Percentiles rank a stretch among this genome's conserved stretches.
These are phyloP conservation scores for Muscicapa comitata DNA, from an alignment of 2,797 vertebrate species.

Conservation along the genomic window DNA sequence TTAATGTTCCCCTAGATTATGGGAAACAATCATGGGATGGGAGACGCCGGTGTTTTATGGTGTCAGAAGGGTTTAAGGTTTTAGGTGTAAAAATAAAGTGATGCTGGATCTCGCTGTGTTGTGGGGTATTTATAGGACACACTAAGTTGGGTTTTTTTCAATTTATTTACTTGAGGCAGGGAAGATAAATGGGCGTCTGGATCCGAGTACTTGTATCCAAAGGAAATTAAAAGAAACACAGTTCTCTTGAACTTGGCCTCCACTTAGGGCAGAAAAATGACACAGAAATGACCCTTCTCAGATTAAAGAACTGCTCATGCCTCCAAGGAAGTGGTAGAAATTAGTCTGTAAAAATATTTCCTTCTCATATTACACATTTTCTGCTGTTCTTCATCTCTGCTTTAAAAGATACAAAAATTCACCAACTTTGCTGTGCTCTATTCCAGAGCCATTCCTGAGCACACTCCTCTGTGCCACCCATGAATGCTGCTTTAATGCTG, in stretches of 20 bases:
- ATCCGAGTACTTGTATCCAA: not conserved
- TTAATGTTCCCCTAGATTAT: constrained; percentile 45
- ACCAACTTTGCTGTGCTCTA: not conserved
- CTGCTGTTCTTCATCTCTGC: not conserved
- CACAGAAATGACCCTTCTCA: not conserved
- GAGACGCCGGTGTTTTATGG: constrained; percentile 18
- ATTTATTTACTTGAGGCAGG: constrained; percentile 31
- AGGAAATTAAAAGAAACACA: constrained; percentile 19
- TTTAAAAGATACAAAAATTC: not conserved
- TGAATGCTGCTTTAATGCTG: not conserved
- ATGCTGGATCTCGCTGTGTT: not conserved
- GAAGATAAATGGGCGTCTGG: constrained; percentile 20
- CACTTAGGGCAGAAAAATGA: not conserved
- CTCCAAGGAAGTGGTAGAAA: not conserved
- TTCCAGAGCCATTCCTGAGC: not conserved
- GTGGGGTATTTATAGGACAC: not conserved
- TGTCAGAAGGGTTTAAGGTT: constrained; percentile 36
- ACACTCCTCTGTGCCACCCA: not conserved
- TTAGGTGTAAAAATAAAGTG: not conserved
- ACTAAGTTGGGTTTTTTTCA: not conserved
- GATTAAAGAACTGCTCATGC: not conserved
- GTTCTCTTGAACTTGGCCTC: not conserved
- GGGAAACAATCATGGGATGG: not conserved
- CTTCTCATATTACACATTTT: not conserved
- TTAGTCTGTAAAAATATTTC: not conserved